Evolutionary conservation across 2,888 invertebrate genomes (phyloP).

Genomic region (Hyalella azteca): DNA sequence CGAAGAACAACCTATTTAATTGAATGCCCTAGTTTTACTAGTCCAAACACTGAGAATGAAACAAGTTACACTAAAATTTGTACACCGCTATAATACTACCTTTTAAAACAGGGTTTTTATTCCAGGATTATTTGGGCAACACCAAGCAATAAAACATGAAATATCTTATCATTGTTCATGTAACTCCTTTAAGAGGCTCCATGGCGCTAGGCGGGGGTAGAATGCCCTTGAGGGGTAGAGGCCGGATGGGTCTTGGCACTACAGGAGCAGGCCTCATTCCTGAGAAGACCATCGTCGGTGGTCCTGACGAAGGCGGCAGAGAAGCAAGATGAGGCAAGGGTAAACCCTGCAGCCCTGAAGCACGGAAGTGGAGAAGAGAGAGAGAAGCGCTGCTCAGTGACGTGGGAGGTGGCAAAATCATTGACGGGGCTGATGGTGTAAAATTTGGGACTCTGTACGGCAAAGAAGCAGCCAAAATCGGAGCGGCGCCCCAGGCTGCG

Average conservation of each 20-base stretch:
- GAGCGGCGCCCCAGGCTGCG: conserved; percentile 23
- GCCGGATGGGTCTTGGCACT: conserved; percentile 27
- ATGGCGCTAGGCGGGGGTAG: neutral
- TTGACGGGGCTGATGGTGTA: neutral
- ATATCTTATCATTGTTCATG: neutral
- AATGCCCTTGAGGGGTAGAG: conserved; percentile 30
- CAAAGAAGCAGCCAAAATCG: neutral
- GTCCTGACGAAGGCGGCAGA: neutral
- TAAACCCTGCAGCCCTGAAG: neutral
- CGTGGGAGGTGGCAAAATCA: neutral
- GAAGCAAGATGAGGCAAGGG: conserved; percentile 11
- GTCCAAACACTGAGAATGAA: conserved; percentile 6
- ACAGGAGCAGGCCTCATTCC: conserved; percentile 12
- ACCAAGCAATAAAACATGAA: neutral
- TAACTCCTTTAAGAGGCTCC: conserved; percentile 21
- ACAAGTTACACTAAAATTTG: neutral
- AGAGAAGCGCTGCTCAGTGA: neutral
- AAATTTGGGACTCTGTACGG: conserved; percentile 23
- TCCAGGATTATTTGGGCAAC: neutral
- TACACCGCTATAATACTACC: neutral
- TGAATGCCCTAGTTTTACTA: neutral
- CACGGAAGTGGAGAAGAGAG: neutral
- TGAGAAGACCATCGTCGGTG: neutral
- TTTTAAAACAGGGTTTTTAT: neutral
- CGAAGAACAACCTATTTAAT: neutral